A percentile compares a stretch with the other conserved stretches of the same genome.
Evolutionary conservation across 2,113 vertebrate genomes (phyloP).

Genomic region (Alouatta palliata): DNA sequence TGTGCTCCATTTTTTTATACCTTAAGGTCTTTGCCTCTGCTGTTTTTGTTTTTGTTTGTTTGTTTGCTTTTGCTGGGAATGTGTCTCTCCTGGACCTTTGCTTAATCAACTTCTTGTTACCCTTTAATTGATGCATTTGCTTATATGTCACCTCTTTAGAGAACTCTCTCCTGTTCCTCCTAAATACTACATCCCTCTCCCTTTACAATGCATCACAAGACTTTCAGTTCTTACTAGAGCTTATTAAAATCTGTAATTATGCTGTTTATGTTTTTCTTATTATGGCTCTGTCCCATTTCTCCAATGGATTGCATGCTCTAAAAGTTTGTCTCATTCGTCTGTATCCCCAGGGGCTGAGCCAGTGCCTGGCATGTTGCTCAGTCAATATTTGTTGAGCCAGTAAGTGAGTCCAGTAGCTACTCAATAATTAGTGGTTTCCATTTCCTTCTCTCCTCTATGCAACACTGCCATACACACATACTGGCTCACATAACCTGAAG

Average conservation of each 20-base stretch:
- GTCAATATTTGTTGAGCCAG: conserved; percentile 49
- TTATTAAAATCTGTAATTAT: background rate
- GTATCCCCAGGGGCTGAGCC: background rate
- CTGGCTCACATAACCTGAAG: conserved; percentile 50
- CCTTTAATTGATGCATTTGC: background rate
- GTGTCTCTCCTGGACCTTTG: background rate
- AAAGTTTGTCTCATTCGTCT: background rate
- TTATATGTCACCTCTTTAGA: background rate
- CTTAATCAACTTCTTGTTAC: background rate
- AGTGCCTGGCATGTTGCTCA: background rate
- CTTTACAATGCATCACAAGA: background rate
- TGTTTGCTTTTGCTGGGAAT: background rate
- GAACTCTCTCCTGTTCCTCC: background rate
- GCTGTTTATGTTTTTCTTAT: background rate
- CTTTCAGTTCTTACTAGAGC: background rate
- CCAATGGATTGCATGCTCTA: background rate
- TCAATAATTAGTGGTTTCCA: conserved; percentile 64
- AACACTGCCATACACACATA: background rate
- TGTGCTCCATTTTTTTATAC: background rate
- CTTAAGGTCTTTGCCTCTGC: background rate
- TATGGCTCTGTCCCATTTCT: background rate
- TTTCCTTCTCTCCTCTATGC: conserved; percentile 46
- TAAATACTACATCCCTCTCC: background rate
- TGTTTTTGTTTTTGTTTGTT: background rate
- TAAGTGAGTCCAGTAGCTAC: conserved; percentile 37